phyloP scores from a whole-genome alignment of 2,888 invertebrate genomes.

The Hypena proboscidalis region DNA sequence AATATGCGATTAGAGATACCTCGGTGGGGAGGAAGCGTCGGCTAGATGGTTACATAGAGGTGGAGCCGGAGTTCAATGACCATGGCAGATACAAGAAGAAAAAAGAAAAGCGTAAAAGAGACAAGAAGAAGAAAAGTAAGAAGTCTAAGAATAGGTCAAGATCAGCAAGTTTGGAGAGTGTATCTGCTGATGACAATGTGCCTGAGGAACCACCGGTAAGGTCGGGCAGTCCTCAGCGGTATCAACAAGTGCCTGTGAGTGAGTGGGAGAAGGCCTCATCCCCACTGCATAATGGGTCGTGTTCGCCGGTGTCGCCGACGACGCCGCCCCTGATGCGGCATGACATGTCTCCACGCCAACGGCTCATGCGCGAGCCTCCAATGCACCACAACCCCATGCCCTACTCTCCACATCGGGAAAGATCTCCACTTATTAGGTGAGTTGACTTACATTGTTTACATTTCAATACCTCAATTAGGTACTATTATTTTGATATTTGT shows the following conservation, averaged over 20 bases:
- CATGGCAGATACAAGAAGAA: conserved; percentile 86
- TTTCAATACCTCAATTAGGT: too few relatives aligned
- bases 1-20: conserved; percentile 73
- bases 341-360: conserved; percentile 59
- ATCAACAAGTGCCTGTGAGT: conserved; percentile 77
- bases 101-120: conserved; percentile 91
- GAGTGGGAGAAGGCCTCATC: conserved; percentile 85
- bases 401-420: conserved; percentile 76
- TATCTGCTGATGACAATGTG: conserved; percentile 84
- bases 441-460: too few relatives aligned
- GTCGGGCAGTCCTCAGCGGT: conserved; percentile 61
- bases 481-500: too few relatives aligned
- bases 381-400: conserved; percentile 59
- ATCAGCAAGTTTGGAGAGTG: conserved; percentile 88
- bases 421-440: conserved; percentile 70
- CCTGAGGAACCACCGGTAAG: conserved; percentile 60
- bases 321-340: conserved; percentile 79
- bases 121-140: conserved; percentile 89
- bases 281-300: conserved; percentile 83
- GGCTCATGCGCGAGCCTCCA: conserved; percentile 54
- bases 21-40: conserved; percentile 70
- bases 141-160: conserved; percentile 89
- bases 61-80: conserved; percentile 80
- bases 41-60: conserved; percentile 62
- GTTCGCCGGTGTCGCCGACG: conserved; percentile 86